These are phyloP conservation scores for Dysidea cf. avara DNA, from an alignment of 37 sponge, comb jelly and placozoan genomes.

Conservation along the genomic window DNA sequence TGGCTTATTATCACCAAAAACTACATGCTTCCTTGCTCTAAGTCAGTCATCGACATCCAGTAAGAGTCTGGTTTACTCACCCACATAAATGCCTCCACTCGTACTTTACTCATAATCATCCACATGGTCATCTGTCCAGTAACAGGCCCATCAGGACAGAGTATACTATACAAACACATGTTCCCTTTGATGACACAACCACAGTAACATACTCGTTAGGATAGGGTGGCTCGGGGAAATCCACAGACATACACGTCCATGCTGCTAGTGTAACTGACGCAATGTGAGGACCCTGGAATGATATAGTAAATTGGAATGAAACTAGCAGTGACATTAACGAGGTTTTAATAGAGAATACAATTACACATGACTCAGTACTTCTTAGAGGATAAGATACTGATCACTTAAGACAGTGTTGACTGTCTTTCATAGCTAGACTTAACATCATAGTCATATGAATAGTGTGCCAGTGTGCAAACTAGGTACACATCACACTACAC, in stretches of 20 bases:
- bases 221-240: conserved; percentile 98
- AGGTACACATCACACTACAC: too few species aligned
- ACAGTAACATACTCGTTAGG: conserved; percentile 53
- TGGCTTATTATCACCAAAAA: too few species aligned
- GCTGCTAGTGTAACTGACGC: conserved; percentile 99
- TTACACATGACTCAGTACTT: background rate
- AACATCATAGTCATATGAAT: too few species aligned
- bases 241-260: conserved; percentile 89
- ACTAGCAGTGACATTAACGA: background rate
- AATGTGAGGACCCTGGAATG: conserved; percentile 88
- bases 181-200: background rate
- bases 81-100: conserved; percentile 93
- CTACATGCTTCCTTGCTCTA: too few species aligned
- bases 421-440: background rate
- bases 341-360: background rate
- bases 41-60: background rate
- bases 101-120: conserved; percentile 91
- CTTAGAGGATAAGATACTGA: background rate
- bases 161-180: conserved; percentile 55
- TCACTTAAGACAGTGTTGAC: background rate
- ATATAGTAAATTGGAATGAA: too few species aligned
- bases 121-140: conserved; percentile 38
- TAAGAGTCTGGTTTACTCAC: conserved; percentile 54
- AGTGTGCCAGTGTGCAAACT: too few species aligned
- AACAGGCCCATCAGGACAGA: conserved; percentile 61